phyloP scores from a whole-genome alignment of 2,113 vertebrate species.

The Meleagris gallopavo region DNA sequence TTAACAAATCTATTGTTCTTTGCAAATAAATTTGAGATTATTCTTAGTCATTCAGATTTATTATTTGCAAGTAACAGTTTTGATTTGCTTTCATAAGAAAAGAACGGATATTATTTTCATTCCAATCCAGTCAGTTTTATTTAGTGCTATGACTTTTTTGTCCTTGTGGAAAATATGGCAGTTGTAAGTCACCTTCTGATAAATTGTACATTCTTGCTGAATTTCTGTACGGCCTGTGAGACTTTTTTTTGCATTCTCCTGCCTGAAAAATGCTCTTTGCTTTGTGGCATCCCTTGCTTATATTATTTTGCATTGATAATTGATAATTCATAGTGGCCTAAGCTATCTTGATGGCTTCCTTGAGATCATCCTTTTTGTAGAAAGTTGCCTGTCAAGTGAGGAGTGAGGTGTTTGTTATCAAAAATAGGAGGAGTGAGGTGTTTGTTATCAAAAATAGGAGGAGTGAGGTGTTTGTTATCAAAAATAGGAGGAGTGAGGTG shows the following conservation, averaged over 20 bases:
- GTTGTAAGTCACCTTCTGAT: neutral
- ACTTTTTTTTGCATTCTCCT: neutral
- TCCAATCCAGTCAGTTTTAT: neutral
- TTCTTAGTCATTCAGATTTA: neutral
- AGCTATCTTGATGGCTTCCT: neutral
- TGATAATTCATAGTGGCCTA: neutral
- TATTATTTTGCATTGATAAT: neutral
- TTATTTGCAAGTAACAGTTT: neutral
- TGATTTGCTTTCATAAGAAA: neutral
- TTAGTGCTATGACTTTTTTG: neutral
- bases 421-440: too few relatives aligned
- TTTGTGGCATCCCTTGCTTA: neutral
- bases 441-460: too few relatives aligned
- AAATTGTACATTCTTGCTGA: neutral
- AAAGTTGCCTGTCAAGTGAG: neutral
- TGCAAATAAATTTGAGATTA: neutral
- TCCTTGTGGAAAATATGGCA: neutral
- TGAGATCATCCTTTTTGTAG: neutral
- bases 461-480: neutral
- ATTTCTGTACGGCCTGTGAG: neutral
- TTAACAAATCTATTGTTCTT: neutral
- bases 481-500: neutral
- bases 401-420: too few relatives aligned
- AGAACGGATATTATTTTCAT: neutral
- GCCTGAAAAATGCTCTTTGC: neutral